Conservation (phyloP, 2,113 vertebrate genomes). For the Lophotis ruficrista region DNA sequence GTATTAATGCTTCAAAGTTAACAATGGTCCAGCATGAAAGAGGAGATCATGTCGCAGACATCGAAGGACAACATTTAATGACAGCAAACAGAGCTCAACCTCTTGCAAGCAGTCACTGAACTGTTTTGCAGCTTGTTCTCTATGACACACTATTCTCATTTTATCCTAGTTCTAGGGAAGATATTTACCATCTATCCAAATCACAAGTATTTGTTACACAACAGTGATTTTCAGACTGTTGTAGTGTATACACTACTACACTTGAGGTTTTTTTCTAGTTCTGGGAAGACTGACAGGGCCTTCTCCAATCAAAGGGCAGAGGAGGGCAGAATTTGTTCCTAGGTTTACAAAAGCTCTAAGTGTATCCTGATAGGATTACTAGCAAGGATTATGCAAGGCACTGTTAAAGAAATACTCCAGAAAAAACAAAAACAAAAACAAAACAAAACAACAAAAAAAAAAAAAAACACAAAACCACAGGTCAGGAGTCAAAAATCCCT, state of each 20-base stretch:
- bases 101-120: background rate
- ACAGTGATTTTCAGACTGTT: background rate
- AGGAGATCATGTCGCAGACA: background rate
- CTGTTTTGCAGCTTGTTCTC: background rate
- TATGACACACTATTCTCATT: background rate
- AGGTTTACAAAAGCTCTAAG: background rate
- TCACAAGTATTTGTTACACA: background rate
- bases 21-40: background rate
- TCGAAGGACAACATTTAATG: background rate
- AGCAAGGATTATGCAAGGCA: background rate
- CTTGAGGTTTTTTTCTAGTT: background rate
- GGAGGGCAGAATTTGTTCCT: background rate
- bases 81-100: background rate
- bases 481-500: background rate
- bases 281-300: background rate
- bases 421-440: fast-evolving
- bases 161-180: background rate
- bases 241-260: background rate
- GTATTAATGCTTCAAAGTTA: background rate
- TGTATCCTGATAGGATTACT: background rate
- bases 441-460: background rate
- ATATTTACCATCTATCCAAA: background rate
- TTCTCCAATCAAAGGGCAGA: background rate
- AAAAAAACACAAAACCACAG: background rate
- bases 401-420: background rate